Base-by-base conservation (phyloP, 2,888 invertebrate species). In the Brachypalpus laphriformis region DNA sequence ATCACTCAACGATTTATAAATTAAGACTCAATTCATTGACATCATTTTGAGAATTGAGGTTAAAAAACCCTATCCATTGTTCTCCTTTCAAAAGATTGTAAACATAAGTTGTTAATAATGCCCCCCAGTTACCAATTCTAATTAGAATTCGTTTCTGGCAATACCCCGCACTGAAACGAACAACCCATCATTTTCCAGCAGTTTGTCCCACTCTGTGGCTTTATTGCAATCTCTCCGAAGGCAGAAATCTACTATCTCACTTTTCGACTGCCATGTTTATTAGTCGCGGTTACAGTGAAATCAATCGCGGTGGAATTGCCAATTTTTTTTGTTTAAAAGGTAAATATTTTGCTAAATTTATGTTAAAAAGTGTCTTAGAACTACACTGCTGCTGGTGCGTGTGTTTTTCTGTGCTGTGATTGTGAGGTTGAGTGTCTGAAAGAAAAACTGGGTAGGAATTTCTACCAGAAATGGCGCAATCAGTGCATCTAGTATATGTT, bases 231-330 rank as follows among this genome's bases (percentile, higher is more conserved):
- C 57, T 66, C 71, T 47, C 28, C 54, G 7, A 66, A 8, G 22
- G 18, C n/a, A 61, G 40, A 42, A 85, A 59, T 71, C 37, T 37
- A 42, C 80, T 59, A 75, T 85, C 86, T 87, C 86, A 86, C 86
- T 86, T 87, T 87, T 88, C 85, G 89, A 87, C 88, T 88, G 88
- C 88, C 88, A 89, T 89, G 89, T 88, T 88, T 80, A 86, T 88
- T 86, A 88, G 87, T 88, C 88, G 89, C 87, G 88, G 88, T 88
- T 88, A 83, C 80, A 87, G 88, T 87, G 87, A 88, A 88, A 87
- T 88, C 80, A 83, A 68, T 89, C 88, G 89, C 88, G 88, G 87
- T 82, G 81, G 88, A 89, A 87, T 87, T 87, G 78, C 82, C 87
- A 87, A 87, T 87, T 88, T 88, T 47, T 88, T 88, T 87, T 76